These are phyloP conservation scores for Esox masquinongy DNA, from an alignment of 2,797 vertebrate species.

Conservation along the genomic window DNA sequence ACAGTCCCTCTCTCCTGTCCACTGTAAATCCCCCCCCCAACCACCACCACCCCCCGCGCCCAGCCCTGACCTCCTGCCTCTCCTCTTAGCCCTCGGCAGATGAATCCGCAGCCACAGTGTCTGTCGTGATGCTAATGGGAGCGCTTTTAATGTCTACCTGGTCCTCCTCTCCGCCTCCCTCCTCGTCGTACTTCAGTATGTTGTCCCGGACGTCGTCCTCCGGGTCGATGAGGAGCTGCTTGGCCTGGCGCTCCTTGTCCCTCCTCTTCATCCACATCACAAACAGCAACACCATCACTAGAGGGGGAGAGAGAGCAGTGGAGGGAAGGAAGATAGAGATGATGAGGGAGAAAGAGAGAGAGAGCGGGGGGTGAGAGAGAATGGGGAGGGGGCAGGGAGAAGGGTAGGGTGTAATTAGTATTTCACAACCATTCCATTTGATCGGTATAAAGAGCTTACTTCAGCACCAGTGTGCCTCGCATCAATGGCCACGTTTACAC, in stretches of 20 bases:
- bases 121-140: neutral
- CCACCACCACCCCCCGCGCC: too few species aligned
- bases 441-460: neutral
- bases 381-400: neutral
- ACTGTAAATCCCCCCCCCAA: neutral
- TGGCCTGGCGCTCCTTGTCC: slow-evolving; percentile 88
- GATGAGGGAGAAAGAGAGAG: neutral
- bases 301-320: neutral
- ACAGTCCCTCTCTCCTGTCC: neutral
- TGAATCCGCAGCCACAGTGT: neutral
- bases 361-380: neutral
- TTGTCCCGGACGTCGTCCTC: slow-evolving; percentile 90
- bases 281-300: slow-evolving; percentile 87
- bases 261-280: slow-evolving; percentile 91
- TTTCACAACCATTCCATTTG: neutral
- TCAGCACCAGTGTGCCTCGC: neutral
- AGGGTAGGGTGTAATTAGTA: neutral
- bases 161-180: slow-evolving; percentile 89
- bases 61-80: neutral
- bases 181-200: slow-evolving; percentile 88
- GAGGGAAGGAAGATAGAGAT: neutral
- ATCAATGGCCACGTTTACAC: neutral
- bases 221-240: slow-evolving; percentile 87
- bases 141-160: slow-evolving; percentile 68
- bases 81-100: neutral